These are phyloP conservation scores for Cephus nigrinus DNA, from an alignment of 2,888 invertebrate species.

Conservation along the genomic window DNA sequence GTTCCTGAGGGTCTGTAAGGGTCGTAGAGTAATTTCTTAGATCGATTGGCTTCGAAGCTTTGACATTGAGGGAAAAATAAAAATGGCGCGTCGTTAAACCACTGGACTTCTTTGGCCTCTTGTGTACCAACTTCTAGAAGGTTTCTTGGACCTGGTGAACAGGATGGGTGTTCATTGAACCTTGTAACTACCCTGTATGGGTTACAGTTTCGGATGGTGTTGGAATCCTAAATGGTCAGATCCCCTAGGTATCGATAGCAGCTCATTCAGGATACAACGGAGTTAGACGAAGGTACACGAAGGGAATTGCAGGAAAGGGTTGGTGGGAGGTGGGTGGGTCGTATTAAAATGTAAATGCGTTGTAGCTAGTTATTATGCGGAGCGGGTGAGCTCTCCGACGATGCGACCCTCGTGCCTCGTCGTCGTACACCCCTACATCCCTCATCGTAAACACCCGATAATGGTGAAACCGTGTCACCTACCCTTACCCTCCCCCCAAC, in stretches of 20 bases:
- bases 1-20: constrained; percentile 15
- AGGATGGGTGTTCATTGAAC: too few species aligned
- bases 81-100: neutral
- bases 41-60: constrained; percentile 15
- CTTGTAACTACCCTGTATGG: too few species aligned
- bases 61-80: neutral
- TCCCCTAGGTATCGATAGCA: too few species aligned
- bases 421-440: constrained; percentile 21
- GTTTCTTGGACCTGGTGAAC: too few species aligned
- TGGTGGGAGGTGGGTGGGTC: constrained; percentile 13
- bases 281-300: constrained; percentile 5
- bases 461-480: constrained; percentile 55
- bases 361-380: constrained; percentile 54
- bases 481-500: constrained; percentile 10
- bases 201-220: too few species aligned
- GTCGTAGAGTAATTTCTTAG: constrained; percentile 20
- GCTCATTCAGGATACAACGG: too few species aligned
- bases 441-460: constrained; percentile 55
- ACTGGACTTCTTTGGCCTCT: neutral
- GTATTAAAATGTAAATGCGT: constrained; percentile 58
- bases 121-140: too few species aligned
- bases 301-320: too few species aligned
- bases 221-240: too few species aligned
- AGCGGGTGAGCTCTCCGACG: constrained; percentile 33
- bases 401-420: constrained; percentile 36